Evolutionary conservation across 2,888 invertebrate genomes (phyloP), one percentile per base, ranked within the genome.

Genomic region (Zonitis immaculata): DNA sequence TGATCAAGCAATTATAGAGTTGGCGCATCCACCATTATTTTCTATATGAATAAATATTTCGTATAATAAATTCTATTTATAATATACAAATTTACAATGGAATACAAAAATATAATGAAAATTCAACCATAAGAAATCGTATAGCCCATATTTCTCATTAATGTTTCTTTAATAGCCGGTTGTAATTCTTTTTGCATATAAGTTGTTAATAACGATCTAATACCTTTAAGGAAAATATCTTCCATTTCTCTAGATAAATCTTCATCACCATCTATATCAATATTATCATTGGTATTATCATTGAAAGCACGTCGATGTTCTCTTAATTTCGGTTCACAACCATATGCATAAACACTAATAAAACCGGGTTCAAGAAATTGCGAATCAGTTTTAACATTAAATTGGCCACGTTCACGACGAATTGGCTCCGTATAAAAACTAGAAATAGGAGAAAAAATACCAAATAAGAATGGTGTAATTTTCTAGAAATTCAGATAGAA

Each of bases 141-240:
- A 72, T 91, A 91, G 6, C 91, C 91, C 86, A 91, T 87, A 70
- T 90, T 89, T 58, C 88, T 81, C 91, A 91, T 90, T 26, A 91
- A 77, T 1, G 91, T 90, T 68, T 91, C 91, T 70, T 89, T 89
- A 50, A 91, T 89, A 32, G 91, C 90, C 7, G 90, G 89, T 66
- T 91, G 89, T 45, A 91, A 73, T 66, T 90, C 88, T 60, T 85
- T 86, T 70, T 91, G 90, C 86, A 91, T 89, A 65, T 91, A 91
- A 22, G 87, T 86, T 0, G 89, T 90, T 42, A 91, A 72, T 43
- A 91, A 79, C 12, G 89, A 87, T 61, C 90, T 80, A 42, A 91
- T 88, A n/a, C 91, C 90, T 73, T 87, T 85, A 0, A 91, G 82
- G 66, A 91, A 91, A 42, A 91, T 85, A 62, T 90, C 89, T 68